phyloP scores from a whole-genome alignment of 1,140 invertebrate species.

The Ptiloglossa arizonensis region DNA sequence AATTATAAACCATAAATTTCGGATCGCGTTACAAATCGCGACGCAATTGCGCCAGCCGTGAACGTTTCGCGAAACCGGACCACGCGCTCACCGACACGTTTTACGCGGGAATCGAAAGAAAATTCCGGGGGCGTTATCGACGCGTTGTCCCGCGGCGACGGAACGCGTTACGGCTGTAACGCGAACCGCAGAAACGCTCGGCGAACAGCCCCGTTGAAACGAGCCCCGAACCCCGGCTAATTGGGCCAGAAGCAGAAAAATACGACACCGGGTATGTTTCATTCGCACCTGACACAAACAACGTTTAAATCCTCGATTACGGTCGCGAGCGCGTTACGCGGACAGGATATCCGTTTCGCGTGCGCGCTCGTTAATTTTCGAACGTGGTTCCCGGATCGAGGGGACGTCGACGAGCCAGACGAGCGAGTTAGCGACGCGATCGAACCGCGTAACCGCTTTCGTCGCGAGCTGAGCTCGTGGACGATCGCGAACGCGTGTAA shows the following conservation, averaged over 20 bases:
- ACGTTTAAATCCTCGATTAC: constrained; percentile 53
- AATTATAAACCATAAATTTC: constrained; percentile 43
- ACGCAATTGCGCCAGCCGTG: not conserved
- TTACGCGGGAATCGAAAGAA: no score
- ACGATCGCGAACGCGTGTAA: no score
- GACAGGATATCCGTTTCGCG: constrained; percentile 49
- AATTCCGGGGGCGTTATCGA: constrained; percentile 13
- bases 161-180: constrained; percentile 29
- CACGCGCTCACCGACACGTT: no score
- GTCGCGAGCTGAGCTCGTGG: no score
- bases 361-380: constrained; percentile 38
- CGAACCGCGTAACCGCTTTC: constrained; percentile 11
- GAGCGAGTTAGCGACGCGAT: no score
- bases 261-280: constrained; percentile 47
- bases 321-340: constrained; percentile 39
- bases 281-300: constrained; percentile 52
- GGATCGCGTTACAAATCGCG: constrained; percentile 18
- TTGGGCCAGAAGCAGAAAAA: constrained; percentile 46
- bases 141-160: constrained; percentile 3
- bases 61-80: not conserved
- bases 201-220: constrained; percentile 31
- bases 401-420: no score
- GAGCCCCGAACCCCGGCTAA: constrained; percentile 29
- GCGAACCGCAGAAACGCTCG: constrained; percentile 21
- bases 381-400: constrained; percentile 18